phyloP scores from a whole-genome alignment of 2,113 vertebrate species.

The Corythoichthys intestinalis region DNA sequence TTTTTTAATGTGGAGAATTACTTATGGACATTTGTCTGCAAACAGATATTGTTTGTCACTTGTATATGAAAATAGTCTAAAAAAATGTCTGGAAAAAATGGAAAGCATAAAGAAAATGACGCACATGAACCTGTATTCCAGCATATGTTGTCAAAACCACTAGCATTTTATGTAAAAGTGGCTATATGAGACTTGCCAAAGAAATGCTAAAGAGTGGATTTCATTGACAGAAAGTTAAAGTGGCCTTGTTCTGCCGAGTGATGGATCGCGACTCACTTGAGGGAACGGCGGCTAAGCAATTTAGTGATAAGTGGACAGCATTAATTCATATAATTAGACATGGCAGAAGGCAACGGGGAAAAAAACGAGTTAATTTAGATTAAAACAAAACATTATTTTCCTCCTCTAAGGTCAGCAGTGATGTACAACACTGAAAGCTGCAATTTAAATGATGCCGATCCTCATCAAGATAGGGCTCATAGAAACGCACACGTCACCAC shows the following conservation, averaged over 20 bases:
- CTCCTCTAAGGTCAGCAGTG: slow-evolving; percentile 7
- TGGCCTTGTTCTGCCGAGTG: slow-evolving; percentile 30
- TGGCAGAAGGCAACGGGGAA: slow-evolving; percentile 28
- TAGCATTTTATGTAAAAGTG: background rate
- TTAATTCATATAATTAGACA: slow-evolving; percentile 51
- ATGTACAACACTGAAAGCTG: slow-evolving; percentile 36
- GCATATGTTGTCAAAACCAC: too few species aligned
- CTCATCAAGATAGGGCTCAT: slow-evolving; percentile 29
- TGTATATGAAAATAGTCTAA: too few species aligned
- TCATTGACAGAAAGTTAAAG: slow-evolving; percentile 50
- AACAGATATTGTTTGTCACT: too few species aligned
- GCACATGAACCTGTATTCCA: background rate
- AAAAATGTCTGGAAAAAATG: too few species aligned
- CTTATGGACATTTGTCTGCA: too few species aligned
- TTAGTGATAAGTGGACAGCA: slow-evolving; percentile 45
- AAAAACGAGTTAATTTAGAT: slow-evolving; percentile 47
- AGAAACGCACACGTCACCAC: slow-evolving; percentile 47
- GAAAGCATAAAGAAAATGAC: too few species aligned
- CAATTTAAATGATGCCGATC: slow-evolving; percentile 55
- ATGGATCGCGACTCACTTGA: slow-evolving; percentile 47
- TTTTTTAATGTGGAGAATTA: too few species aligned
- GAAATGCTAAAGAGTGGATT: slow-evolving; percentile 35
- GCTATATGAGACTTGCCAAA: slow-evolving; percentile 26
- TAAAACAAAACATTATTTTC: slow-evolving; percentile 28
- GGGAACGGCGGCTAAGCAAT: slow-evolving; percentile 40